phyloP scores from a whole-genome alignment of 2,888 invertebrate species.

The Drosophila monieri region DNA sequence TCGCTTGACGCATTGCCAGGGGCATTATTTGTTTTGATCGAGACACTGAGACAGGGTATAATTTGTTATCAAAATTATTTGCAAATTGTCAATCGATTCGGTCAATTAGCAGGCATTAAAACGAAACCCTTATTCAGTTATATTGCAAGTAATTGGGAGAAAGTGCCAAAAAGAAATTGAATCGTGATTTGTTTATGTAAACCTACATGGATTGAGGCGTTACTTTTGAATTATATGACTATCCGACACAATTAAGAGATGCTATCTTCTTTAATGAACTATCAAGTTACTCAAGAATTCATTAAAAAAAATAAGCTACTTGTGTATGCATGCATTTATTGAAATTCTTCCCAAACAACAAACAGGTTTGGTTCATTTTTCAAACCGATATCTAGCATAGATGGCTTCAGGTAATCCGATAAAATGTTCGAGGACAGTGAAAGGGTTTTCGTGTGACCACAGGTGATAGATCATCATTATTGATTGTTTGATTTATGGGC shows the following conservation, averaged over 20 bases:
- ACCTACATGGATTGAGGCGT: not conserved
- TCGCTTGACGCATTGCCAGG: conserved; percentile 17
- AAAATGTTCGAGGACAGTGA: not conserved
- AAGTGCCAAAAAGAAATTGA: conserved; percentile 11
- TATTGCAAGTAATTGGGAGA: conserved; percentile 18
- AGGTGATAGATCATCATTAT: conserved; percentile 4
- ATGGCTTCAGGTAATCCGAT: conserved; percentile 15
- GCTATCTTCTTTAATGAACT: not conserved
- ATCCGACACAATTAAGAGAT: not conserved
- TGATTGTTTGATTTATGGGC: conserved; percentile 8
- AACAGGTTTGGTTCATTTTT: conserved; percentile 6
- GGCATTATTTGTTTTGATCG: conserved; percentile 28
- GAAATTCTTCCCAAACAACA: conserved; percentile 9
- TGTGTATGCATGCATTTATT: not conserved
- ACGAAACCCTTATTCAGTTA: conserved; percentile 23
- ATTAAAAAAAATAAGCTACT: not conserved
- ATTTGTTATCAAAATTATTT: conserved; percentile 30
- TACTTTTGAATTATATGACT: not conserved
- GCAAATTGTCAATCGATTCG: conserved; percentile 26
- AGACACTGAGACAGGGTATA: conserved; percentile 8
- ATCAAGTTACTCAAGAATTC: not conserved
- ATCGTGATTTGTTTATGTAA: conserved; percentile 2
- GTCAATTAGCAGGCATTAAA: conserved; percentile 20
- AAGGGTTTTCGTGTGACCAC: not conserved
- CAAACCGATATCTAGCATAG: not conserved